phyloP scores from a whole-genome alignment of 2,888 invertebrate species.

The Drosophila emarginata region DNA sequence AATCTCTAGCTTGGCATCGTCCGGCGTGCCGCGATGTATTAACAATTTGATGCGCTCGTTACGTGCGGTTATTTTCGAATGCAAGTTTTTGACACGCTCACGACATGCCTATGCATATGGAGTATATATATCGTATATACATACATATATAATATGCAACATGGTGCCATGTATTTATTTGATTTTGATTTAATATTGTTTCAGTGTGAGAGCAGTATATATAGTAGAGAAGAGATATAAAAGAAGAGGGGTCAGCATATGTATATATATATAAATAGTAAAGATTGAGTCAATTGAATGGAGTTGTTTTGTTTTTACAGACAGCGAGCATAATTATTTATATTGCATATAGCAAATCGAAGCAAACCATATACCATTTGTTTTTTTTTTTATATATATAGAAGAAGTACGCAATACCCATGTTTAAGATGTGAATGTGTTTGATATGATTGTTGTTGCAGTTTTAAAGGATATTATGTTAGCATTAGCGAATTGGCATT shows the following conservation, averaged over 20 bases:
- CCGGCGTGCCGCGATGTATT: conserved; percentile 93
- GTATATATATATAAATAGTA: conserved; percentile 26
- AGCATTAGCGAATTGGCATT: conserved; percentile 31
- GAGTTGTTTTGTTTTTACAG: conserved; percentile 26
- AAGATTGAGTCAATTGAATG: conserved; percentile 26
- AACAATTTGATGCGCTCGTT: conserved; percentile 94
- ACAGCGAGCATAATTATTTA: conserved; percentile 57
- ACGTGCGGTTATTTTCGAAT: conserved; percentile 93
- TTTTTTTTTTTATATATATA: conserved; percentile 25
- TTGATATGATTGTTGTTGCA: conserved; percentile 24
- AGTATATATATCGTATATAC: conserved; percentile 31
- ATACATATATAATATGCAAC: conserved; percentile 22
- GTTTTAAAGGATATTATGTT: conserved; percentile 29
- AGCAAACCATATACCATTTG: conserved; percentile 69
- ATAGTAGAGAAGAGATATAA: conserved; percentile 53
- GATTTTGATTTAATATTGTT: conserved; percentile 32
- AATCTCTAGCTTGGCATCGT: conserved; percentile 87
- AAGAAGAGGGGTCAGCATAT: conserved; percentile 56
- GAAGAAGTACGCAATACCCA: conserved; percentile 74
- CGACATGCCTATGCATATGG: conserved; percentile 87
- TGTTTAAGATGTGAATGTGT: conserved; percentile 40
- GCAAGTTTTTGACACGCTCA: conserved; percentile 92
- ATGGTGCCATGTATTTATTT: conserved; percentile 42
- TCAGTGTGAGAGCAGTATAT: conserved; percentile 56
- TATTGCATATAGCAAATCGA: conserved; percentile 36